phyloP scores from a whole-genome alignment of 2,888 invertebrate species.

The Clivina fossor region DNA sequence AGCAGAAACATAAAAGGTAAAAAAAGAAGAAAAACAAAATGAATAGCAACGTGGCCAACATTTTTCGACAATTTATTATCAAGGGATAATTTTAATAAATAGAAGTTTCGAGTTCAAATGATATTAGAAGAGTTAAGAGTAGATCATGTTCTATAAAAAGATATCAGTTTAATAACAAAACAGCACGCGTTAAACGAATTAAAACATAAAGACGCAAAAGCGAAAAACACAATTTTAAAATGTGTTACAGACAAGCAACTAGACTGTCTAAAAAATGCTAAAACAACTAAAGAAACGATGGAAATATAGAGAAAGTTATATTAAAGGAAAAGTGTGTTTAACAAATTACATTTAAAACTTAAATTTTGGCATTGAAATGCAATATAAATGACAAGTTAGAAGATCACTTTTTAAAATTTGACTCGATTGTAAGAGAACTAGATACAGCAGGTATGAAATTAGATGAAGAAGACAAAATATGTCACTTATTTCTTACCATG shows the following conservation, averaged over 20 bases:
- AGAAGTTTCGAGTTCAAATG: slow-evolving; percentile 30
- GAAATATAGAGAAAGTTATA: slow-evolving; percentile 38
- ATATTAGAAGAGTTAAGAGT: slow-evolving; percentile 30
- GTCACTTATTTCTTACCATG: slow-evolving; percentile 39
- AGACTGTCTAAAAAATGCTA: slow-evolving; percentile 38
- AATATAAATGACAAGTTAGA: too few relatives aligned
- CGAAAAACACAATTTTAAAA: slow-evolving; percentile 38
- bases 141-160: slow-evolving; percentile 9
- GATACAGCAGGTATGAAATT: slow-evolving; percentile 23
- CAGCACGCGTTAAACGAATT: slow-evolving; percentile 26
- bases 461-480: slow-evolving; percentile 41
- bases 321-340: slow-evolving; percentile 39
- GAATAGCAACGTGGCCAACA: not conserved
- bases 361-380: too few relatives aligned
- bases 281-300: slow-evolving; percentile 39
- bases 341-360: slow-evolving; percentile 15
- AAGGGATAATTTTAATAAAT: slow-evolving; percentile 21
- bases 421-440: slow-evolving; percentile 1
- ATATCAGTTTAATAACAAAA: slow-evolving; percentile 6
- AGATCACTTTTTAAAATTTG: not conserved
- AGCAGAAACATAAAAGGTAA: too few relatives aligned
- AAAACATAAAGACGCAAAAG: slow-evolving; percentile 35
- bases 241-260: slow-evolving; percentile 39
- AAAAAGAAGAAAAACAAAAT: too few relatives aligned
- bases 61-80: slow-evolving; percentile 9